Evolutionary conservation across 2,797 vertebrate species (phyloP).

Genomic region (Acanthis flammea): DNA sequence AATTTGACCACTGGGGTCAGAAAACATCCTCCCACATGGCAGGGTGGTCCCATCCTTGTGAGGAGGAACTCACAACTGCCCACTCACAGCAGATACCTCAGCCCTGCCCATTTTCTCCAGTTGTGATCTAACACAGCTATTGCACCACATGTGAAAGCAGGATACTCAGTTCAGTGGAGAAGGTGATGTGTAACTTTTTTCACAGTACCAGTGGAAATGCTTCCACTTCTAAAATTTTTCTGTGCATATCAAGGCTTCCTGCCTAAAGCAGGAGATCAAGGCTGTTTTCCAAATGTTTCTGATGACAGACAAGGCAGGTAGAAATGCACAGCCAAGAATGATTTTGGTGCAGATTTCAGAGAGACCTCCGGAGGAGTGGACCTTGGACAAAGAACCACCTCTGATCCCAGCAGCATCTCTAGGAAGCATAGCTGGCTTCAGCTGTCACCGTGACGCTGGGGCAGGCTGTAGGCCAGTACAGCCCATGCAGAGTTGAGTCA

Average conservation of each 20-base stretch:
- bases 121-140: neutral
- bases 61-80: neutral
- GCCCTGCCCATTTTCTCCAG: neutral
- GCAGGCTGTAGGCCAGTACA: neutral
- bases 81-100: neutral
- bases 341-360: neutral
- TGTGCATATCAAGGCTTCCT: neutral
- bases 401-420: neutral
- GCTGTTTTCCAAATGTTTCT: neutral
- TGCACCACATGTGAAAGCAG: neutral
- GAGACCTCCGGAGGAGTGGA: neutral
- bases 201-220: neutral
- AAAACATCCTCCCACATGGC: neutral
- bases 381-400: accelerated
- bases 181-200: neutral
- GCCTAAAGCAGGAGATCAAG: neutral
- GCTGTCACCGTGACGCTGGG: accelerated
- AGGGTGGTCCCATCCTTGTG: neutral
- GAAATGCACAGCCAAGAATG: accelerated
- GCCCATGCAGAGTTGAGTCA: neutral
- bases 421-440: neutral
- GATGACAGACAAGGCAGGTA: neutral
- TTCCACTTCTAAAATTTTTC: neutral
- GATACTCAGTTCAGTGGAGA: neutral
- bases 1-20: neutral